Percentiles rank a stretch among this genome's conserved stretches.
Conservation (phyloP, 64 coral and sea anemone genomes). For the Dendronephthya gigantea region DNA sequence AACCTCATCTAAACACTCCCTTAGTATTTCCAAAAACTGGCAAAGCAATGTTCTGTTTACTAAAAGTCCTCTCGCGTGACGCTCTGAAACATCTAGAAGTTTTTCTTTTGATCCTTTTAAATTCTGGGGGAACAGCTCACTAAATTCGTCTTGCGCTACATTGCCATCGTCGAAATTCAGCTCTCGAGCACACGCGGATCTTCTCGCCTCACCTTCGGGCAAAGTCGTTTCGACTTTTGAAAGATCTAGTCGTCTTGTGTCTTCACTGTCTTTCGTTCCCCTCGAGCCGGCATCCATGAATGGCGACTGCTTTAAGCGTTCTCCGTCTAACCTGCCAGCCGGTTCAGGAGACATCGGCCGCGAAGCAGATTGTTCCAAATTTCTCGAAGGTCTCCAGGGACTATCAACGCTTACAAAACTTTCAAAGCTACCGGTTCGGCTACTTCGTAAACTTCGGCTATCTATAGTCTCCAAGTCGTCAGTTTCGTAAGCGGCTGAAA, state of each 20-base stretch:
- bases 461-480: conserved; percentile 79
- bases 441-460: conserved; percentile 59
- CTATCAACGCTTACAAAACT: conserved; percentile 62
- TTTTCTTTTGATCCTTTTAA: background rate
- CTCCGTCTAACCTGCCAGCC: background rate
- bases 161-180: background rate
- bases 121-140: background rate
- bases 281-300: background rate
- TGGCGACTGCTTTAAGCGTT: background rate
- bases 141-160: background rate
- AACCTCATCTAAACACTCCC: background rate
- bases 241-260: background rate
- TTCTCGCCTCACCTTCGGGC: background rate
- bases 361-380: conserved; percentile 22
- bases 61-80: background rate
- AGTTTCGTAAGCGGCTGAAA: conserved; percentile 57
- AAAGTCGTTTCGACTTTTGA: background rate
- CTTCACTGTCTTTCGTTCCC: too few relatives aligned
- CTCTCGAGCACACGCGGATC: background rate
- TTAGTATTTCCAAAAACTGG: background rate
- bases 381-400: conserved; percentile 3
- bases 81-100: background rate
- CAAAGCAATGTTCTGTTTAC: background rate
- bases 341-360: background rate
- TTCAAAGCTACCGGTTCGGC: conserved; percentile 63